Evolutionary conservation across 2,888 invertebrate genomes (phyloP), one percentile per base, ranked within the genome.

Genomic region (Cenopis cana): DNA sequence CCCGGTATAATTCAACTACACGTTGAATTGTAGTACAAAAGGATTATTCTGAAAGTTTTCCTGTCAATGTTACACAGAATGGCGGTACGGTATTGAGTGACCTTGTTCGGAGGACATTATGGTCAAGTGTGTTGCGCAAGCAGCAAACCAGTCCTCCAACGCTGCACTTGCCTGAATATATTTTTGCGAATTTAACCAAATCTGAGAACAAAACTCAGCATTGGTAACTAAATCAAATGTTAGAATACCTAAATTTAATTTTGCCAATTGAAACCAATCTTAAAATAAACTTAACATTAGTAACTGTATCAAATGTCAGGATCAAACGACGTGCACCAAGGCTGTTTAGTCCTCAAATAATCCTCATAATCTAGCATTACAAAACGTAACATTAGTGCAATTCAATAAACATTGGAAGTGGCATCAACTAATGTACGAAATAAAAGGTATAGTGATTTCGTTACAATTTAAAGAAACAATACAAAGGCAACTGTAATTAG

Each of bases 51-150:
- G 12, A 14, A n/a, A 18, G 14, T 46, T 57, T 50, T 33, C 20
- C 59, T 36, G 38, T 36, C 18, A 33, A 8, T 33, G 33, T 33
- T 5, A 46, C 20, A 46, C 59, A n/a, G 17, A 57, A 38, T 36
- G 57, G 3, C 20, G 52, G 33, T 67, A 49, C 36, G 24, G 36
- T n/a, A n/a, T n/a, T n/a, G n/a, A n/a, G 24, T 50, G 46, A 59
- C 67, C 59, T 67, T 67, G 57, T 20, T n/a, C 60, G 20, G 57
- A 50, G 57, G 67, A 50, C 67, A 57, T 50, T 59, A 67, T 46
- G 67, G 67, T 59, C 49, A 67, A 67, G 50, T 11, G 57, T 67
- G 57, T 56, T 69, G 62, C 56, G 56, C 56, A 62, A 64, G 18
- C 17, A 17, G 24, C n/a, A 41, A 69, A 57, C 62, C 62, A 55